Percentiles rank a stretch among this genome's conserved stretches.
Conservation (phyloP, 2,113 vertebrate genomes). For the Nesoenas mayeri region DNA sequence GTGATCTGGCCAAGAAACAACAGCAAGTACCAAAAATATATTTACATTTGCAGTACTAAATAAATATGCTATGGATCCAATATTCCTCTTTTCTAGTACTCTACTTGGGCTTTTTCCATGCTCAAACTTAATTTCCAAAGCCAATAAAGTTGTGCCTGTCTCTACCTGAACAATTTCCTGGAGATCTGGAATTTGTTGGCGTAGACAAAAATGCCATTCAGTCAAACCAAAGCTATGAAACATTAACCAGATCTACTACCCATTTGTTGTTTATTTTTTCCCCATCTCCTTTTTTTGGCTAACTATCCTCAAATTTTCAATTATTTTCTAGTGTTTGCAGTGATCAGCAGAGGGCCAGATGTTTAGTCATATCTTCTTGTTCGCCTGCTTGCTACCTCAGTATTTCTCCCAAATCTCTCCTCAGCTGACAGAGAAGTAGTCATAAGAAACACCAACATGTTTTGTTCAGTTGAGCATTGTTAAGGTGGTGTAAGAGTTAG, state of each 20-base stretch:
- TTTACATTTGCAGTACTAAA: background rate
- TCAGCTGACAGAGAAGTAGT: background rate
- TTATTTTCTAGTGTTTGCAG: background rate
- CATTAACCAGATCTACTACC: background rate
- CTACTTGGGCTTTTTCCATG: background rate
- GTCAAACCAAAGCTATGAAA: background rate
- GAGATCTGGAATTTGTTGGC: background rate
- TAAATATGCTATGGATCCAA: background rate
- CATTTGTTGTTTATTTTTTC: no score
- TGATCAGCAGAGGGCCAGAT: background rate
- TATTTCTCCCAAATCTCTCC: background rate
- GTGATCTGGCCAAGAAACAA: background rate
- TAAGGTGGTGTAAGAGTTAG: background rate
- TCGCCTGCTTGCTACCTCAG: background rate
- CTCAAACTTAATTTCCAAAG: background rate
- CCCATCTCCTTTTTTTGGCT: background rate
- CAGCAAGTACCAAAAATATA: background rate
- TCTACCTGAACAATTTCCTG: background rate
- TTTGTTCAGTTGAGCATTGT: background rate
- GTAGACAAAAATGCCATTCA: background rate
- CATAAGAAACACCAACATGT: background rate
- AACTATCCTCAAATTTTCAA: background rate
- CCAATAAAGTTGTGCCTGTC: background rate
- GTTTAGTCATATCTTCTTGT: background rate
- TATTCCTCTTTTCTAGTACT: background rate